These are phyloP conservation scores for Esox lucius DNA, from an alignment of 2,797 vertebrate species.

Conservation along the genomic window DNA sequence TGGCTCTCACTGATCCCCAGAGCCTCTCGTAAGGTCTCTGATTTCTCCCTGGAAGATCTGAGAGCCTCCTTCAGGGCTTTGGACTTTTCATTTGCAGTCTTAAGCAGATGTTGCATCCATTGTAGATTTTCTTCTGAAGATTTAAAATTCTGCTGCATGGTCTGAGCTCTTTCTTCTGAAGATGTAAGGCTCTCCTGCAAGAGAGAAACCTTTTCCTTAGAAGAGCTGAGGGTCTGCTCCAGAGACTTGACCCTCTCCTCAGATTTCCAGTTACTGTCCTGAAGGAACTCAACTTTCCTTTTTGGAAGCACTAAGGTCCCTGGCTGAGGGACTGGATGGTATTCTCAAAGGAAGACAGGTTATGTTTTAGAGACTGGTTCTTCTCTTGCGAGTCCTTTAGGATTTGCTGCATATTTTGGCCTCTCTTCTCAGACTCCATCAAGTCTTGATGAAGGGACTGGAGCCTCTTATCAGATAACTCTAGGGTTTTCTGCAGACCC, in stretches of 20 bases:
- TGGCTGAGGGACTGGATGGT: conserved; percentile 12
- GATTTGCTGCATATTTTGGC: neutral
- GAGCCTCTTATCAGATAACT: neutral
- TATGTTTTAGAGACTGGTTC: conserved; percentile 4
- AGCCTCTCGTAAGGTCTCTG: conserved; percentile 1
- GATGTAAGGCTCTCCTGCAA: neutral
- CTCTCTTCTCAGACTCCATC: conserved; percentile 14
- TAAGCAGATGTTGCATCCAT: conserved; percentile 1
- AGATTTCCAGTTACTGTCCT: neutral
- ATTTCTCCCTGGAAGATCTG: neutral
- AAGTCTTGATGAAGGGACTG: neutral
- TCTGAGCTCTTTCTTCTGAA: conserved; percentile 6
- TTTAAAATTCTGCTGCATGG: neutral
- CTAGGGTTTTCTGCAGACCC: conserved; percentile 3
- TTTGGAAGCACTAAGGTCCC: neutral
- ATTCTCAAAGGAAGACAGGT: neutral
- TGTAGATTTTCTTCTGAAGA: conserved; percentile 8
- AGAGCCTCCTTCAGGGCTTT: conserved; percentile 7
- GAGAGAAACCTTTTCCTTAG: neutral
- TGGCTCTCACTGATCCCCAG: conserved; percentile 10
- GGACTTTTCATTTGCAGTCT: neutral
- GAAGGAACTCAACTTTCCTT: neutral
- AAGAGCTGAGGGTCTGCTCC: neutral
- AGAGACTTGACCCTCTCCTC: conserved; percentile 12
- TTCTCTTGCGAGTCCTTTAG: conserved; percentile 1